phyloP scores from a whole-genome alignment of 2,888 invertebrate species.

The Anoplius nigerrimus region DNA sequence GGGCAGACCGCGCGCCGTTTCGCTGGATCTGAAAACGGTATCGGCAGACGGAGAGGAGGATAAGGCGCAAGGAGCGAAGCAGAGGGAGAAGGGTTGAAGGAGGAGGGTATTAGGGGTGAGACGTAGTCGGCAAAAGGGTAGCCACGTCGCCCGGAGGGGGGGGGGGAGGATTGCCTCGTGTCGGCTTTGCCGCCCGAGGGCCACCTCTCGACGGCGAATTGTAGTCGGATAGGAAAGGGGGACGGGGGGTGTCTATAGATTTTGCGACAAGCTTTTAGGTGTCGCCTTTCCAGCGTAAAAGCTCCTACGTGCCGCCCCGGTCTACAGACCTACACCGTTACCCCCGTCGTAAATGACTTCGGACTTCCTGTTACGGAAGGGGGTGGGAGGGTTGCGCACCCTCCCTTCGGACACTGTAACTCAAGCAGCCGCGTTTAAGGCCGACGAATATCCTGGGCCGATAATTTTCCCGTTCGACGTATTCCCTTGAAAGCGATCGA shows the following conservation, averaged over 20 bases:
- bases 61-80: too few relatives aligned
- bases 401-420: background rate
- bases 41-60: background rate
- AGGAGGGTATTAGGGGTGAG: too few relatives aligned
- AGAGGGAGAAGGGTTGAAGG: background rate
- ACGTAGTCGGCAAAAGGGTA: background rate
- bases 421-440: too few relatives aligned
- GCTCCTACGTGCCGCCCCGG: conserved; percentile 29
- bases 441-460: too few relatives aligned
- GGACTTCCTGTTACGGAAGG: background rate
- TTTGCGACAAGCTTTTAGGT: conserved; percentile 38
- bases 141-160: background rate
- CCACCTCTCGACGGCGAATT: background rate
- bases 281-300: conserved; percentile 43
- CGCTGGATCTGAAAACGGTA: background rate
- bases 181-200: background rate
- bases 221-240: too few relatives aligned
- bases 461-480: too few relatives aligned
- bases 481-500: too few relatives aligned
- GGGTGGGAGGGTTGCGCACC: background rate
- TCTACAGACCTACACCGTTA: conserved; percentile 13
- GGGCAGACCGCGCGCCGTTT: background rate
- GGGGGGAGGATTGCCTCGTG: background rate
- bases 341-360: conserved; percentile 8
- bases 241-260: conserved; percentile 28